Base-by-base conservation (phyloP, 1,140 invertebrate genomes). In the Drosophila baimaii region DNA sequence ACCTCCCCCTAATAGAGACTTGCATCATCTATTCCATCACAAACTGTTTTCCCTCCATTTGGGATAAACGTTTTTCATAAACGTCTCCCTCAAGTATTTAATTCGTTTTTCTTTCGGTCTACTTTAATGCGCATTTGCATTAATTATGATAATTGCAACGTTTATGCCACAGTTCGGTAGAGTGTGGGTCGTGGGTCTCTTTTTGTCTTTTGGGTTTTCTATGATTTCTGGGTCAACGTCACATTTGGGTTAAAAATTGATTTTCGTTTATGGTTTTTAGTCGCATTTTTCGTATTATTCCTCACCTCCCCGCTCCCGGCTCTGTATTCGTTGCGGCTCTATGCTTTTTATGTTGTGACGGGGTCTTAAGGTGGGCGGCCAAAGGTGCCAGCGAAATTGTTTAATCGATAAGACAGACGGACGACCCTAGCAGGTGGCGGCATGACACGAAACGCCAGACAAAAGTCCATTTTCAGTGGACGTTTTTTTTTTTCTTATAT, bases 131-230 rank as follows among this genome's bases (percentile, higher is more conserved):
- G 74, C 74, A 62, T 78, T 78, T 78, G 74, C 65, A 78, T 78
- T 78, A 78, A 78, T 77, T 78, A 77, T 78, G 65, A 77, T 77
- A 78, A 78, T 78, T 78, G 75, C 75, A 78, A 78, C 64, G 75
- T 78, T 78, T 78, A 78, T 78, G 74, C 65, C 51, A 57, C 56
- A 59, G 29, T 76, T 68, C 49, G 47, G 47, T 55, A 25, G 41
- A 56, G 63, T 55, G 72, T 76, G 54, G 63, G 62, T 70, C 55
- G 72, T 76, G 54, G 63, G 62, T 70, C 55, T 70, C 41, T 51
- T 21, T 65, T 65, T 59, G 56, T 75, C 71, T 75, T 47, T 46
- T 15, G 17, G 35, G 54, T 27, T 72, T 29, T 71, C 31, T 25
- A 33, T 35, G 35, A 6, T 76, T 76, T 77, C 73, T 77, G 74